Evolutionary conservation across 2,797 vertebrate species (phyloP).

Genomic region (Sibirionetta formosa): DNA sequence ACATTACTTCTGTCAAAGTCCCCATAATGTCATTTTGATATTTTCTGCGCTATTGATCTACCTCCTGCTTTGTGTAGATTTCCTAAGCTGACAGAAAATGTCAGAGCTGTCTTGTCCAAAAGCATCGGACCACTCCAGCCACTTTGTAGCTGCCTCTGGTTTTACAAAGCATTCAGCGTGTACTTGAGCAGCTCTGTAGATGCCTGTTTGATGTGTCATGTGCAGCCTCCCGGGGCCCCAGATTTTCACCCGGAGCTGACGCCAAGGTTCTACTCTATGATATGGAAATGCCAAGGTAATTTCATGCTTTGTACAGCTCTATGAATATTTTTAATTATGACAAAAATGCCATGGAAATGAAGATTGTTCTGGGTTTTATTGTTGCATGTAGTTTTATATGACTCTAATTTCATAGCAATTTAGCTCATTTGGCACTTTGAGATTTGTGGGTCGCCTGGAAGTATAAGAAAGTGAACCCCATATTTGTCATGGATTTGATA

Average conservation of each 20-base stretch:
- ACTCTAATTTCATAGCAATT: constrained; percentile 61
- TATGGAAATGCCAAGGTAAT: constrained; percentile 44
- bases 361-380: constrained; percentile 51
- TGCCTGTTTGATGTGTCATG: constrained; percentile 26
- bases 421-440: constrained; percentile 43
- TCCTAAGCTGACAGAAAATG: constrained; percentile 16
- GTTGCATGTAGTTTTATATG: not conserved
- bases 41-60: constrained; percentile 9
- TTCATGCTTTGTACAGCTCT: constrained; percentile 67
- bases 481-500: constrained; percentile 51
- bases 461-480: not conserved
- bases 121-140: not conserved
- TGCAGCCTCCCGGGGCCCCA: not conserved
- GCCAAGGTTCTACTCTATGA: constrained; percentile 17
- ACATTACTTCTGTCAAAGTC: constrained; percentile 12
- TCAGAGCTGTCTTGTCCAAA: constrained; percentile 24
- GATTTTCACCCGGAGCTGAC: not conserved
- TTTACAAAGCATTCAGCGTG: not conserved
- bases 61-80: not conserved
- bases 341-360: constrained; percentile 43
- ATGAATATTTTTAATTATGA: constrained; percentile 68
- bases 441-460: constrained; percentile 46
- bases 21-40: constrained; percentile 43
- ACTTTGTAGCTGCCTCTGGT: not conserved
- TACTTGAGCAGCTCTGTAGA: not conserved